phyloP scores from a whole-genome alignment of 2,888 invertebrate genomes.

The Muscina levida region DNA sequence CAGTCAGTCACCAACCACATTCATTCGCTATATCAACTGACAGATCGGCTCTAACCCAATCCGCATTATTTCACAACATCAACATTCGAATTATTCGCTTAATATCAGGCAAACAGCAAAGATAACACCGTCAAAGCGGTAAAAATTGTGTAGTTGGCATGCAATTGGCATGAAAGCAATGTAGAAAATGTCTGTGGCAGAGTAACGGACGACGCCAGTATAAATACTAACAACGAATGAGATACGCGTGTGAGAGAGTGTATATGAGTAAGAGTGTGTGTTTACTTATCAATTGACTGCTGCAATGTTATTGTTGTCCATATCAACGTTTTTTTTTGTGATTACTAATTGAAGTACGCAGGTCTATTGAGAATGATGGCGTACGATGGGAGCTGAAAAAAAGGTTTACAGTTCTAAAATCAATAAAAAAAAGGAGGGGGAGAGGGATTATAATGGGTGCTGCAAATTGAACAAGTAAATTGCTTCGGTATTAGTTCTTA shows the following conservation, averaged over 20 bases:
- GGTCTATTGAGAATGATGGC: too few relatives aligned
- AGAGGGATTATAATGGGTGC: too few relatives aligned
- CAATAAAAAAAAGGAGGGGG: too few relatives aligned
- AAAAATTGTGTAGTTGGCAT: conserved; percentile 63
- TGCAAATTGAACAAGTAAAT: too few relatives aligned
- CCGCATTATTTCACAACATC: conserved; percentile 48
- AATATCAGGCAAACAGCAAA: conserved; percentile 68
- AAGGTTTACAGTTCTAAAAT: too few relatives aligned
- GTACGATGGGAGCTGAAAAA: too few relatives aligned
- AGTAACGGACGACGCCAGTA: background rate
- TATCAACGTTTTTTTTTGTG: background rate
- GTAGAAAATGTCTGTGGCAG: conserved; percentile 39
- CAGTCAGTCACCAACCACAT: background rate
- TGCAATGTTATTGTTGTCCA: too few relatives aligned
- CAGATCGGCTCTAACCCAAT: background rate
- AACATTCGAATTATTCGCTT: conserved; percentile 73
- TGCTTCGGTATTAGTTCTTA: too few relatives aligned
- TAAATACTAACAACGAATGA: background rate
- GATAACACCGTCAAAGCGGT: conserved; percentile 43
- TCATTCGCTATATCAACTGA: conserved; percentile 5
- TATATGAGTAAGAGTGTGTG: background rate
- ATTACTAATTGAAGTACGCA: too few relatives aligned
- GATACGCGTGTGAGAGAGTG: background rate
- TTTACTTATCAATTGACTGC: background rate
- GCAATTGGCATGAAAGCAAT: conserved; percentile 64